Conservation (phyloP, 2,113 vertebrate genomes). For the Perca schrenkii region DNA sequence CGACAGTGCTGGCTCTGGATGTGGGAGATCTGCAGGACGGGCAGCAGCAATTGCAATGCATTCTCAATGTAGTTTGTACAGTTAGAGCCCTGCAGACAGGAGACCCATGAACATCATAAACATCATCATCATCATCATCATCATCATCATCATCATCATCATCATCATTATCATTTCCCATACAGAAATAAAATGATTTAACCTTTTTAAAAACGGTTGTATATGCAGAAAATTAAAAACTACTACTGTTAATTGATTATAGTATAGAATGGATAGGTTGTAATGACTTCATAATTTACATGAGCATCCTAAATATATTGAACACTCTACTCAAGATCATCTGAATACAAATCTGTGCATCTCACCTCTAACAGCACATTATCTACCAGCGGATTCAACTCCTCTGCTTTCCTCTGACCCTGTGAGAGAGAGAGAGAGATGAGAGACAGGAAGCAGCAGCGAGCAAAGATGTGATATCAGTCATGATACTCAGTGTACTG, state of each 20-base stretch:
- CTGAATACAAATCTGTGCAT: not conserved
- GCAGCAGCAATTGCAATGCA: constrained; percentile 94
- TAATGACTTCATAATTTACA: not conserved
- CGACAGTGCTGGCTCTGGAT: constrained; percentile 84
- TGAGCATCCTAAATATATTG: not conserved
- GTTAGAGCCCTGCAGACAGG: constrained; percentile 89
- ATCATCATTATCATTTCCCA: not conserved
- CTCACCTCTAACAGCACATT: constrained; percentile 92
- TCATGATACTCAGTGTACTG: not conserved
- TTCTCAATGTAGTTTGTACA: constrained; percentile 93
- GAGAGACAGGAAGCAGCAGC: not conserved
- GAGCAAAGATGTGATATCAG: not conserved
- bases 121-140: constrained; percentile 1
- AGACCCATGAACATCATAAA: constrained; percentile 14
- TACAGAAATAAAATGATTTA: not conserved
- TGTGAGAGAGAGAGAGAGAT: constrained; percentile 66
- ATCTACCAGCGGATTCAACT: constrained; percentile 91
- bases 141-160: not conserved
- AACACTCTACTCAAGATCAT: not conserved
- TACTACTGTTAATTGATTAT: not conserved
- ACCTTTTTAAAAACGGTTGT: not conserved
- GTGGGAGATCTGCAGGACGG: constrained; percentile 92
- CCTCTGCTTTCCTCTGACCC: constrained; percentile 93
- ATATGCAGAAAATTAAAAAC: not conserved
- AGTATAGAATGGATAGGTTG: not conserved